Conservation (phyloP, 2,888 invertebrate genomes). For the Scaptomyza flava region DNA sequence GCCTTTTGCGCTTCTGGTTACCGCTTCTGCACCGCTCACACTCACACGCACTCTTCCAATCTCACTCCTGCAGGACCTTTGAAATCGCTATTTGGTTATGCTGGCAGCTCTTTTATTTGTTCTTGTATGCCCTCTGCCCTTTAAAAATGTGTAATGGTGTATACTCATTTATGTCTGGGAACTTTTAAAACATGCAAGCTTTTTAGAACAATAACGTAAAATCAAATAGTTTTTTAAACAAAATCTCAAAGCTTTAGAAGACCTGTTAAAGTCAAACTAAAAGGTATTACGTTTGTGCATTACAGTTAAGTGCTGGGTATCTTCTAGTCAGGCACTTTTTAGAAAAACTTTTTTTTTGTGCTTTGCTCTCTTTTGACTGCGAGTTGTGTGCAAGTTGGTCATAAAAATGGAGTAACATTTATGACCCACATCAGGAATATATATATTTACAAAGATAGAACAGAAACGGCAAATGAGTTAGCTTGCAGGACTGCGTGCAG, state of each 20-base stretch:
- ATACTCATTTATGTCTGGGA: background rate
- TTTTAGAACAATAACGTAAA: background rate
- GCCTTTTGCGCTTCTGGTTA: conserved; percentile 52
- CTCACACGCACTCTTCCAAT: background rate
- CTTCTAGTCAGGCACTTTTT: background rate
- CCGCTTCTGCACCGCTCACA: conserved; percentile 22
- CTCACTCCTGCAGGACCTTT: conserved; percentile 20
- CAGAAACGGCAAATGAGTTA: conserved; percentile 36
- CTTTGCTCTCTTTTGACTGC: conserved; percentile 37
- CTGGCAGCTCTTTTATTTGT: conserved; percentile 73
- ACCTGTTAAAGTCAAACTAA: background rate
- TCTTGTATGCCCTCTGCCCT: conserved; percentile 9
- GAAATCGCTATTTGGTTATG: conserved; percentile 72
- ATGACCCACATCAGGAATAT: conserved; percentile 76
- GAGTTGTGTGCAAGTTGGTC: conserved; percentile 78
- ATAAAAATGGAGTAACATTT: conserved; percentile 81
- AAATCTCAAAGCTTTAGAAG: no score
- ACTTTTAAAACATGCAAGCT: background rate
- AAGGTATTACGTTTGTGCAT: background rate
- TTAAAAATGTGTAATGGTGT: background rate
- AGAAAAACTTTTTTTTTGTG: conserved; percentile 9
- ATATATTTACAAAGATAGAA: conserved; percentile 33
- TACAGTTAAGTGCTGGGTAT: background rate
- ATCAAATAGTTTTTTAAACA: background rate
- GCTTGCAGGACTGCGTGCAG: background rate